Conservation (phyloP, 2,113 vertebrate species). For the Dicentrarchus labrax region DNA sequence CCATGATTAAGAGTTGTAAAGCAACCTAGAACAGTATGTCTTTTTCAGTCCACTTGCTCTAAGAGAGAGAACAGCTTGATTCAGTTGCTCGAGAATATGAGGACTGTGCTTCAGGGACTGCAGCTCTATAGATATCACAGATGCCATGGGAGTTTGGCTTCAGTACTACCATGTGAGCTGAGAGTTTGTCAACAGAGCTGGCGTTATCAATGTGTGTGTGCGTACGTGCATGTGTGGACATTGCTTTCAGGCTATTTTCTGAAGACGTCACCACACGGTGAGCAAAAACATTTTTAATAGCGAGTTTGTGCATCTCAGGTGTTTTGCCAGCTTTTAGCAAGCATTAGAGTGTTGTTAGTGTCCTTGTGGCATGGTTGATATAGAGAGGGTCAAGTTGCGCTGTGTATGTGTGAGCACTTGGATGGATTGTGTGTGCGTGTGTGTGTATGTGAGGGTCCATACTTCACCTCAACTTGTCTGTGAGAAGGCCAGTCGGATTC, state of each 20-base stretch:
- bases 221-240: neutral
- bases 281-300: conserved; percentile 7
- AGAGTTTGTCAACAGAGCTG: conserved; percentile 54
- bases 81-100: conserved; percentile 29
- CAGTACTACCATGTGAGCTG: conserved; percentile 31
- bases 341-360: conserved; percentile 17
- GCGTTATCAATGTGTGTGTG: conserved; percentile 26
- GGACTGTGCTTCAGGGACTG: conserved; percentile 46
- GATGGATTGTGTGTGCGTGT: conserved; percentile 25
- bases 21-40: neutral
- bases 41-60: conserved; percentile 17
- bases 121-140: conserved; percentile 60
- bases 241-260: conserved; percentile 8
- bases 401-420: neutral
- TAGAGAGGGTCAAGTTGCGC: conserved; percentile 22
- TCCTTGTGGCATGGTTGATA: conserved; percentile 17
- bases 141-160: conserved; percentile 56
- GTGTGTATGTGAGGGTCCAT: conserved; percentile 15
- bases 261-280: conserved; percentile 20
- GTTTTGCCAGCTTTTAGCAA: conserved; percentile 30
- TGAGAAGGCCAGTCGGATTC: conserved; percentile 16
- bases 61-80: conserved; percentile 29
- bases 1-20: neutral
- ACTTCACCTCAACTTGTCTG: conserved; percentile 35
- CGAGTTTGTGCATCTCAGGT: conserved; percentile 26